A percentile compares a stretch with the other conserved stretches of the same genome.
Evolutionary conservation across 2,888 invertebrate species (phyloP).

Genomic region (Eupithecia exiguata): DNA sequence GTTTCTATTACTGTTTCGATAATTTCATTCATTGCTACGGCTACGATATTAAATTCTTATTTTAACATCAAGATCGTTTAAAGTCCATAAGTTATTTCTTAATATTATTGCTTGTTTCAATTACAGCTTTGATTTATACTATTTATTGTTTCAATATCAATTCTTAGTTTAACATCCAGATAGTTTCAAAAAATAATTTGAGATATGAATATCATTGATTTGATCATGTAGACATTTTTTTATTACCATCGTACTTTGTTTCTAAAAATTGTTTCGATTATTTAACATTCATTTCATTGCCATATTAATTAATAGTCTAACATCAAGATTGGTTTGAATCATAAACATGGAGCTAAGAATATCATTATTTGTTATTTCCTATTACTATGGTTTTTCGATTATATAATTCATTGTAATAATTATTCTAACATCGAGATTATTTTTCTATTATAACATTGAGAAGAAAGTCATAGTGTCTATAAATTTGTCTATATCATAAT

Average conservation of each 20-base stretch:
- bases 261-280: background rate
- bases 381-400: background rate
- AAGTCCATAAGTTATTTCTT: background rate
- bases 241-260: background rate
- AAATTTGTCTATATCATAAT: background rate
- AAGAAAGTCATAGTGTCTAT: background rate
- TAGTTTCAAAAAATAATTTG: background rate
- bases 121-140: background rate
- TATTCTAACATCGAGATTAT: background rate
- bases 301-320: background rate
- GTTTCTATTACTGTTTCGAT: background rate
- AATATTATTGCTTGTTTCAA: background rate
- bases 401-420: conserved; percentile 5
- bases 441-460: background rate
- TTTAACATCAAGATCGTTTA: background rate
- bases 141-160: background rate
- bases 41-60: background rate
- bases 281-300: background rate
- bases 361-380: background rate
- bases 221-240: background rate
- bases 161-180: background rate
- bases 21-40: background rate
- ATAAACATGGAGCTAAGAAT: background rate
- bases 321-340: conserved; percentile 2
- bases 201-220: background rate